Percentiles rank a stretch among this genome's conserved stretches.
These are phyloP conservation scores for Novumbra hubbsi DNA, from an alignment of 2,797 vertebrate species.

Conservation along the genomic window DNA sequence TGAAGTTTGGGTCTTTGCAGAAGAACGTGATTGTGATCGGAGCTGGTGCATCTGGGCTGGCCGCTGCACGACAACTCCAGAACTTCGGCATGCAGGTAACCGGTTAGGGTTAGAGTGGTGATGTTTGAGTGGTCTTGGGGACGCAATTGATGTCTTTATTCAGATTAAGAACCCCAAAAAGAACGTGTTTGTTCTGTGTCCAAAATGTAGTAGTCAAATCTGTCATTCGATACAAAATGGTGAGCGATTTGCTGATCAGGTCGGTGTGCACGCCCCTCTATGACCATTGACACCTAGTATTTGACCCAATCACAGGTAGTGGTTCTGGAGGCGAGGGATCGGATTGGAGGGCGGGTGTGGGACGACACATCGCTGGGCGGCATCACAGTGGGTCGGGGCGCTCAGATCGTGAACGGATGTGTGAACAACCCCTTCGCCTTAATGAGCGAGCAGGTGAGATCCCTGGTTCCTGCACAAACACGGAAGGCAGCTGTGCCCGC, in stretches of 20 bases:
- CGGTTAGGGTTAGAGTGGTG: too few species aligned
- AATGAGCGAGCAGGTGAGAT: constrained; percentile 94
- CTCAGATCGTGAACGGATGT: constrained; percentile 96
- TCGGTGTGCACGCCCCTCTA: not conserved
- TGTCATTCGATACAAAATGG: not conserved
- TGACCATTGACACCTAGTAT: not conserved
- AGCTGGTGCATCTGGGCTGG: constrained; percentile 90
- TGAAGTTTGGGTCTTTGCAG: constrained; percentile 61
- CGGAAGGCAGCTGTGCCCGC: not conserved
- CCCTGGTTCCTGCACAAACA: not conserved
- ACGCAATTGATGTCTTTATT: too few species aligned
- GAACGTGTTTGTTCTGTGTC: too few species aligned
- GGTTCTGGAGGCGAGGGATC: constrained; percentile 90
- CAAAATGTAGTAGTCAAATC: too few species aligned
- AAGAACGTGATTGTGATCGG: constrained; percentile 90
- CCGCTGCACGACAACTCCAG: constrained; percentile 91
- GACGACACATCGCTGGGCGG: constrained; percentile 85
- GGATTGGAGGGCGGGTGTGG: constrained; percentile 94
- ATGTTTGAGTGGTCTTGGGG: too few species aligned
- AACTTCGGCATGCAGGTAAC: constrained; percentile 94
- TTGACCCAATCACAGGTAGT: constrained; percentile 74
- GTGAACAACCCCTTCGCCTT: constrained; percentile 94
- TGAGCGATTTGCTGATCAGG: not conserved
- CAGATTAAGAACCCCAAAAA: too few species aligned
- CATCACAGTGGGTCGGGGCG: constrained; percentile 85